Base-by-base conservation (phyloP, 2,113 vertebrate genomes). In the Sorex fumeus region DNA sequence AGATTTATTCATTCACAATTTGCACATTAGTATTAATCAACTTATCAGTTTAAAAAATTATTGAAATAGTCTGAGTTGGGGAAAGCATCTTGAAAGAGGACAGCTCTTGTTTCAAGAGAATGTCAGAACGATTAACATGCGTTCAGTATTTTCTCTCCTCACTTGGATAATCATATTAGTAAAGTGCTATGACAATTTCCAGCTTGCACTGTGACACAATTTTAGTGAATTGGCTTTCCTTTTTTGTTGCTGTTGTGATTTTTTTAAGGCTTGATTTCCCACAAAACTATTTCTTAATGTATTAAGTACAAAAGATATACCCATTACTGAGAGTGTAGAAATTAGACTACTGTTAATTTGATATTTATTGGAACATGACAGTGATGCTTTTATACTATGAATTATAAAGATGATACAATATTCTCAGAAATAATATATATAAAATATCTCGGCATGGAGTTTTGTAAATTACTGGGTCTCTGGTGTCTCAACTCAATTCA, bases 31-130 rank as follows among this genome's bases (percentile, higher is more conserved):
- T 75, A 87, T 88, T 69, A 15, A 64, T 87, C 67, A 70, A 2
- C 84, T 91, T 92, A 66, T 64, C 50, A 81, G 78, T 82, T 91
- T 86, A 83, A 60, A 60, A 28, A 76, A 91, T 91, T 76, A 77
- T 43, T 8, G 25, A 84, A 94, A 74, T 91, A 47, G 81, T 84
- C 23, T 78, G n/a, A 93, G 87, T 74, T 23, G 34, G 34, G 3
- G 19, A 16, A 62, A 82, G 45, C 88, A 67, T 45, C 34, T 82
- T 27, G 43, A 75, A 77, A 34, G 47, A 25, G 57, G 91, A 93
- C 32, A 36, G 30, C 36, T 80, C 27, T 77, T 70, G 50, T 83
- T 86, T 87, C 11, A 4, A 2, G 36, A n/a, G n/a, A 21, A 53
- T 71, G 28, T 76, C 82, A 88, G 88, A 84, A 60, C 19, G 43